A percentile compares a stretch with the other conserved stretches of the same genome.
These are phyloP conservation scores for Drosophila demipolita DNA, from an alignment of 2,888 invertebrate genomes.

Conservation along the genomic window DNA sequence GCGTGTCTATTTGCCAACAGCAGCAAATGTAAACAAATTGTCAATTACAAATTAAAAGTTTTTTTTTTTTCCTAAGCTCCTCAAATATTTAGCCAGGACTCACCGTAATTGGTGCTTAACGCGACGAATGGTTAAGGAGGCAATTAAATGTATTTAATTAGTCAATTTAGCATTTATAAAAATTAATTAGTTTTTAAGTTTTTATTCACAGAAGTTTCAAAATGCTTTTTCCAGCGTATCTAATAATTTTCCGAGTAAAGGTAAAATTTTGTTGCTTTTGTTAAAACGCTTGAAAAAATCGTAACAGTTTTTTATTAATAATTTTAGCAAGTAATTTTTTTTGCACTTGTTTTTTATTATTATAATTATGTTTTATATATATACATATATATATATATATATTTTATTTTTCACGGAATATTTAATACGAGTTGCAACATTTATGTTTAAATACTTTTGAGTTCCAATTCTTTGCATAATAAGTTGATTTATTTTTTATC, in stretches of 20 bases:
- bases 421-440: not conserved
- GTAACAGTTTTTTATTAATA: not conserved
- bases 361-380: too few relatives aligned
- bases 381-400: too few relatives aligned
- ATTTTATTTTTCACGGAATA: too few relatives aligned
- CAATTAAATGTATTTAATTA: not conserved
- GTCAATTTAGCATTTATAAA: not conserved
- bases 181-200: not conserved
- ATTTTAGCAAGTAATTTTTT: not conserved
- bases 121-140: not conserved
- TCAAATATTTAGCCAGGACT: not conserved
- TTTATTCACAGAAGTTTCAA: not conserved
- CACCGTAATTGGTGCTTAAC: not conserved
- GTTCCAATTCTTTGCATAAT: not conserved
- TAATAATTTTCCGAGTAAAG: not conserved
- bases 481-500: not conserved
- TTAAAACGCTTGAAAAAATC: not conserved
- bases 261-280: not conserved
- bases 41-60: not conserved
- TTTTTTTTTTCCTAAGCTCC: not conserved
- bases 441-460: constrained; percentile 1
- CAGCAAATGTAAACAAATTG: not conserved
- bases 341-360: not conserved
- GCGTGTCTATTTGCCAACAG: not conserved
- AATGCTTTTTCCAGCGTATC: not conserved